phyloP scores from a whole-genome alignment of 2,888 invertebrate species.

The Podabrus alpinus region DNA sequence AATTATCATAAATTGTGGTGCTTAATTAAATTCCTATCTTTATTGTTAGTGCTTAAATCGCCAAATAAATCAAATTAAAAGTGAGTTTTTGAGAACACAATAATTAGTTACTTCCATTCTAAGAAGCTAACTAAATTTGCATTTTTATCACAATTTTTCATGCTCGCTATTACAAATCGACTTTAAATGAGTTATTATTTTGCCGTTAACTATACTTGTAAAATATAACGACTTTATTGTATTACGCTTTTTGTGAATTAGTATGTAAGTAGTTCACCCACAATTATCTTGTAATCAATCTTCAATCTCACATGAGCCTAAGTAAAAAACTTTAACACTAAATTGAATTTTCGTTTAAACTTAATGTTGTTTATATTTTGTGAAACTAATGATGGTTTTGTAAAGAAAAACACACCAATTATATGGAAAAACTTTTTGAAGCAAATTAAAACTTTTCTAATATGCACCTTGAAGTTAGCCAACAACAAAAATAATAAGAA shows the following conservation, averaged over 20 bases:
- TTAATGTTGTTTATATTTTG: not conserved
- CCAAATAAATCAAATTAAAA: not conserved
- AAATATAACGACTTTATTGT: constrained; percentile 28
- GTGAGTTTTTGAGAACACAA: constrained; percentile 9
- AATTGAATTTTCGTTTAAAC: not conserved
- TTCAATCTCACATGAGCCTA: constrained; percentile 14
- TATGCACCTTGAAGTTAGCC: not conserved
- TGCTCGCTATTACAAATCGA: constrained; percentile 27
- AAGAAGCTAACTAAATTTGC: constrained; percentile 18
- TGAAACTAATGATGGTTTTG: not conserved
- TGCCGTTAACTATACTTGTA: constrained; percentile 25
- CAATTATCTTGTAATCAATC: constrained; percentile 39
- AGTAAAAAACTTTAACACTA: not conserved
- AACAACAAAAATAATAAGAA: not conserved
- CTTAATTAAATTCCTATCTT: not conserved
- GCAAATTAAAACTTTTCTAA: not conserved
- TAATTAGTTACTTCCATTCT: constrained; percentile 16
- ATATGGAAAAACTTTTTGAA: not conserved
- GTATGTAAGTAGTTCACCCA: constrained; percentile 21
- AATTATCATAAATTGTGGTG: not conserved
- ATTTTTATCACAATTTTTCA: constrained; percentile 29
- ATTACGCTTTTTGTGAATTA: constrained; percentile 20
- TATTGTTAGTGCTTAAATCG: not conserved
- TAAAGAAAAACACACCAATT: not conserved
- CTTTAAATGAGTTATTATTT: constrained; percentile 32